Conservation (phyloP, 2,888 invertebrate genomes). For the Craniophora ligustri region DNA sequence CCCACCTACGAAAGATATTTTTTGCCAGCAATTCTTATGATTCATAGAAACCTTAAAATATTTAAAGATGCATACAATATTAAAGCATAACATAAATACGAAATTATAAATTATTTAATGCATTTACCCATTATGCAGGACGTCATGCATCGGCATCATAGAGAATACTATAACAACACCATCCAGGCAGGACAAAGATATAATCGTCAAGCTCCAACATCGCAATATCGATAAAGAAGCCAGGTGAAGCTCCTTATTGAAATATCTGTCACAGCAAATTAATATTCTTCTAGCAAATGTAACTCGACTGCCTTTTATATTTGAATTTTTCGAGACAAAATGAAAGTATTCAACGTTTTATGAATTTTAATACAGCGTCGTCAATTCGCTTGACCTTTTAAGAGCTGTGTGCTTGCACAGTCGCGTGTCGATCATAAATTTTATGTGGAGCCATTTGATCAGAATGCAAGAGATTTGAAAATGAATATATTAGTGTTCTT, state of each 20-base stretch:
- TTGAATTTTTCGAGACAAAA: conserved; percentile 43
- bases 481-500: conserved; percentile 37
- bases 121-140: too few species aligned
- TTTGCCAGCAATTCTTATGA: too few species aligned
- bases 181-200: too few species aligned
- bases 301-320: conserved; percentile 37
- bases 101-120: too few species aligned
- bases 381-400: conserved; percentile 33
- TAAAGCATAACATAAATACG: too few species aligned
- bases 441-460: conserved; percentile 16
- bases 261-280: conserved; percentile 35
- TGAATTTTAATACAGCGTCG: conserved; percentile 46
- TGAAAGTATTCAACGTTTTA: conserved; percentile 42
- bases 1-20: too few species aligned
- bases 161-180: too few species aligned
- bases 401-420: conserved; percentile 6
- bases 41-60: too few species aligned
- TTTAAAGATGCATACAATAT: too few species aligned
- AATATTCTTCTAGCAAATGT: conserved; percentile 46
- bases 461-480: conserved; percentile 30
- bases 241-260: conserved; percentile 31
- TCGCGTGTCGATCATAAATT: conserved; percentile 25
- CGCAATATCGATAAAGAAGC: conserved; percentile 12
- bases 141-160: too few species aligned
- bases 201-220: too few species aligned